Percentiles rank a stretch among this genome's conserved stretches.
Conservation (phyloP, 2,113 vertebrate species). For the Sminthopsis crassicaudata region DNA sequence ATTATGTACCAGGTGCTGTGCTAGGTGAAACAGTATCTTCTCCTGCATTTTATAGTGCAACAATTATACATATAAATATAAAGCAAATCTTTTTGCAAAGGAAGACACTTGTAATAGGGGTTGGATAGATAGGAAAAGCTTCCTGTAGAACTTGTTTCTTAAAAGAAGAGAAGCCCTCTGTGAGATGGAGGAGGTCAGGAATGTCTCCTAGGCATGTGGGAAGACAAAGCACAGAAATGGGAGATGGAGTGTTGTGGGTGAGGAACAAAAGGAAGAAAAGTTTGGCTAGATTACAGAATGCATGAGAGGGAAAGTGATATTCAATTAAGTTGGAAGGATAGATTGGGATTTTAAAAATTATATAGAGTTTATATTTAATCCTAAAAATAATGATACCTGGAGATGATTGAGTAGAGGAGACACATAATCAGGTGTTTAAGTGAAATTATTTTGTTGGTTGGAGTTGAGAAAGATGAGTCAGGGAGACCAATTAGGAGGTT, state of each 20-base stretch:
- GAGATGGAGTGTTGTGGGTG: background rate
- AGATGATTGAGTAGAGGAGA: background rate
- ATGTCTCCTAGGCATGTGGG: background rate
- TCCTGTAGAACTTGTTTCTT: background rate
- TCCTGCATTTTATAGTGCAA: background rate
- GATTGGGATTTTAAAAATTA: background rate
- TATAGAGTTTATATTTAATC: background rate
- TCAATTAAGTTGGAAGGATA: background rate
- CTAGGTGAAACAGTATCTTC: background rate
- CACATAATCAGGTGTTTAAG: background rate
- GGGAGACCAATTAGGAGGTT: background rate
- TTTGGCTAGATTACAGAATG: background rate
- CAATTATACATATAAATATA: background rate
- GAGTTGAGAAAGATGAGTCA: background rate
- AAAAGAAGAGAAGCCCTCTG: background rate
- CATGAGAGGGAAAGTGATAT: background rate
- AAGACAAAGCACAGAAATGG: background rate
- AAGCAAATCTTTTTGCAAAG: background rate
- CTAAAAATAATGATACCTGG: background rate
- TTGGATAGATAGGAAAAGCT: background rate
- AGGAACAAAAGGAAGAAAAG: background rate
- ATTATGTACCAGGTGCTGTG: background rate
- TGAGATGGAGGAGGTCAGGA: background rate
- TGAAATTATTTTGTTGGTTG: background rate
- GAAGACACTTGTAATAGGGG: background rate